A percentile compares a stretch with the other conserved stretches of the same genome.
Conservation (phyloP, 2,888 invertebrate species). For the Ennomos quercinarius region DNA sequence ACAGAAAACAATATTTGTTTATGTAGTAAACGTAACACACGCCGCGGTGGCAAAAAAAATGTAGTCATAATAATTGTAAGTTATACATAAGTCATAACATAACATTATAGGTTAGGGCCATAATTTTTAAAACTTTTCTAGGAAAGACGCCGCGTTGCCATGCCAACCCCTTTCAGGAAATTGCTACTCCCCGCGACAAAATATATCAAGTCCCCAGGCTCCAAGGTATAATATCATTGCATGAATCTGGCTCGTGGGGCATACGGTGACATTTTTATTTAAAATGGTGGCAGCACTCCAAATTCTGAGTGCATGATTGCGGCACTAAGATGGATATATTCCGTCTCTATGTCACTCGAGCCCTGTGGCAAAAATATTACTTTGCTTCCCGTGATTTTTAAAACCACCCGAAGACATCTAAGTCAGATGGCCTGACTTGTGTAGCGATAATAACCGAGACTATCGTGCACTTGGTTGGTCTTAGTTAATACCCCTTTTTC, state of each 20-base stretch:
- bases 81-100: slow-evolving; percentile 50
- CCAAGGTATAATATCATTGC: slow-evolving; percentile 72
- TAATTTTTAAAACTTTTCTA: slow-evolving; percentile 45
- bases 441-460: too few relatives aligned
- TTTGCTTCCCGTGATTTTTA: too few relatives aligned
- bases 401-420: too few relatives aligned
- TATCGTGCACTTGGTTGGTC: too few relatives aligned
- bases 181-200: slow-evolving; percentile 67
- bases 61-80: slow-evolving; percentile 45
- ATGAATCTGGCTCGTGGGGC: slow-evolving; percentile 50
- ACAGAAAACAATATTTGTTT: too few relatives aligned
- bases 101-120: slow-evolving; percentile 35
- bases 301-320: slow-evolving; percentile 32
- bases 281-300: slow-evolving; percentile 48
- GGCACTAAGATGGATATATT: slow-evolving; percentile 6
- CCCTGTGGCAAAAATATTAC: too few relatives aligned
- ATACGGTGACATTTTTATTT: slow-evolving; percentile 46
- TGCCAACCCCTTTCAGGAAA: slow-evolving; percentile 73
- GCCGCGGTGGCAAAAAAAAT: slow-evolving; percentile 28
- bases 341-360: too few relatives aligned
- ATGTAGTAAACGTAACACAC: background rate
- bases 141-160: slow-evolving; percentile 52
- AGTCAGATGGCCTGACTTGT: too few relatives aligned
- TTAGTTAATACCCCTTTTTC: too few relatives aligned
- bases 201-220: slow-evolving; percentile 73